phyloP scores from a whole-genome alignment of 2,797 vertebrate species.

The Linurgus olivaceus region DNA sequence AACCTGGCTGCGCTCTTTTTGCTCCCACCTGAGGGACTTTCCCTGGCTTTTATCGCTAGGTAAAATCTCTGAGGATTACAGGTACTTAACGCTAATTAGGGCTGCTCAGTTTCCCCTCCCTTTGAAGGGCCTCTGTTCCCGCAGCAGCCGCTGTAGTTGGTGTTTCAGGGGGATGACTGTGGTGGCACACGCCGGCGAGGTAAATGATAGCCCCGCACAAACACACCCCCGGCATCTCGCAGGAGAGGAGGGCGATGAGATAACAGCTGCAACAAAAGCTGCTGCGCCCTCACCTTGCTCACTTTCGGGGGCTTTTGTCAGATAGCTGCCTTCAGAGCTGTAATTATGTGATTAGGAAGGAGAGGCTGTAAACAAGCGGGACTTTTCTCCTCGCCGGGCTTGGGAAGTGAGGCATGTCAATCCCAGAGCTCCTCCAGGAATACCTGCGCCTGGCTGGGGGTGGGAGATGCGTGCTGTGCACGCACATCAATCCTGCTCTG shows the following conservation, averaged over 20 bases:
- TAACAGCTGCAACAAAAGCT: conserved; percentile 77
- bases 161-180: conserved; percentile 75
- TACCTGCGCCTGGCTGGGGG: conserved; percentile 19
- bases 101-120: conserved; percentile 90
- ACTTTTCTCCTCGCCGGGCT: conserved; percentile 7
- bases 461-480: not conserved
- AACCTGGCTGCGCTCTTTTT: conserved; percentile 80
- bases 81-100: conserved; percentile 95
- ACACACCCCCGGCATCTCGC: not conserved
- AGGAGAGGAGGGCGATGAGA: conserved; percentile 66
- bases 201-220: conserved; percentile 79
- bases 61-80: conserved; percentile 91
- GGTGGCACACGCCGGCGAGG: conserved; percentile 67
- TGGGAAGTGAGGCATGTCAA: not conserved
- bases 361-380: conserved; percentile 72
- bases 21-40: conserved; percentile 83
- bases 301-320: conserved; percentile 57
- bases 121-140: conserved; percentile 74
- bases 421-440: not conserved
- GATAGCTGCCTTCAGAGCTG: conserved; percentile 58
- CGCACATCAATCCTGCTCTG: not conserved
- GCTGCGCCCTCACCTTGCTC: conserved; percentile 70
- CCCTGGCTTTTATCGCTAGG: conserved; percentile 81
- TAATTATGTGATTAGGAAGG: conserved; percentile 77
- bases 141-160: conserved; percentile 72